Conservation (phyloP, 2,888 invertebrate species). For the Brachyopa scutellaris region DNA sequence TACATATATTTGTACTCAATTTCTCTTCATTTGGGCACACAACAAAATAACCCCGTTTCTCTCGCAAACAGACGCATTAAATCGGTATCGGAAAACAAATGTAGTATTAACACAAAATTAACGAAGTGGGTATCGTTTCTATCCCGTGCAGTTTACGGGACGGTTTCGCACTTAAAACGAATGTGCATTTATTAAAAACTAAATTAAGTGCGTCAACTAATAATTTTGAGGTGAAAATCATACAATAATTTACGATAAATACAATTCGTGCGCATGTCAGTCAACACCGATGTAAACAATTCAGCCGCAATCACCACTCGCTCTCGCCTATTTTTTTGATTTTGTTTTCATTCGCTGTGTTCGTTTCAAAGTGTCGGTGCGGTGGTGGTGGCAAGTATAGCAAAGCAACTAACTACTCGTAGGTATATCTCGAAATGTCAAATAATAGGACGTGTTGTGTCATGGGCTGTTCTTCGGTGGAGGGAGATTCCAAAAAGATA, state of each 20-base stretch:
- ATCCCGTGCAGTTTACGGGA: too few species aligned
- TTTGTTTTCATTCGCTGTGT: neutral
- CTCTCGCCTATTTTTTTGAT: neutral
- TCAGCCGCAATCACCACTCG: neutral
- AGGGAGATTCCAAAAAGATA: neutral
- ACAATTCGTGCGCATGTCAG: neutral
- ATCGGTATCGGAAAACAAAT: too few species aligned
- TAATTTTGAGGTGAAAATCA: neutral
- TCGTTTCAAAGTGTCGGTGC: neutral
- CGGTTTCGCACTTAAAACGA: too few species aligned
- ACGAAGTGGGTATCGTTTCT: neutral
- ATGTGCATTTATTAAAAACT: too few species aligned
- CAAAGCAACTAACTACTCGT: too few species aligned
- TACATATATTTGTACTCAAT: neutral
- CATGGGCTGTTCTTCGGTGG: conserved; percentile 17
- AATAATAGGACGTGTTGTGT: conserved; percentile 38
- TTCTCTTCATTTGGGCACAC: neutral
- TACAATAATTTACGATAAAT: neutral
- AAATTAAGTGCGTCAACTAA: neutral
- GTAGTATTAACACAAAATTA: neutral
- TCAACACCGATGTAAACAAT: neutral
- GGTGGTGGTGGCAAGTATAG: too few species aligned
- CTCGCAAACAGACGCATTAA: neutral
- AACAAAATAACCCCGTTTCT: neutral
- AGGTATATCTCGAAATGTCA: neutral